These are phyloP conservation scores for Sinosuthora webbiana DNA, from an alignment of 2,113 vertebrate species.

Conservation along the genomic window DNA sequence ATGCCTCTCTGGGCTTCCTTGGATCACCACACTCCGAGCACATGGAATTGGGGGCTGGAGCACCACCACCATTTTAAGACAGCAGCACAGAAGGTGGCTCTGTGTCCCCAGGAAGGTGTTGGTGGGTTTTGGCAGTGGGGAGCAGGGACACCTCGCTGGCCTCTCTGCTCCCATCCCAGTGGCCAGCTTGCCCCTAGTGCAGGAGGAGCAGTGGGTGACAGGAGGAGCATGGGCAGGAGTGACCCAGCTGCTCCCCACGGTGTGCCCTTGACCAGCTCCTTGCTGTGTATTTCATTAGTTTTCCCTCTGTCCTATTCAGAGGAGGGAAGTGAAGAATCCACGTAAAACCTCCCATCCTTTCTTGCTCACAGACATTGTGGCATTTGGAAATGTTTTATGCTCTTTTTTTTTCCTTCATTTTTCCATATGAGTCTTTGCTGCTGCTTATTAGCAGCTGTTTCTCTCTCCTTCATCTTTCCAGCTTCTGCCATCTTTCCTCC, in stretches of 20 bases:
- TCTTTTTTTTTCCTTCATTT: neutral
- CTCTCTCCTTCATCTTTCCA: neutral
- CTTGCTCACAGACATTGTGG: accelerated
- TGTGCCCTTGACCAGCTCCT: neutral
- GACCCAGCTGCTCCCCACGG: neutral
- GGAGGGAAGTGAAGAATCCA: neutral
- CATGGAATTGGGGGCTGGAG: accelerated
- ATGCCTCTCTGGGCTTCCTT: neutral
- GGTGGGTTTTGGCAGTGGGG: neutral
- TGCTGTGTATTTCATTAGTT: neutral
- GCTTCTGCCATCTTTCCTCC: neutral
- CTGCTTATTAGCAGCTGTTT: neutral
- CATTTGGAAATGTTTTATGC: neutral
- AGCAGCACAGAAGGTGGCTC: neutral
- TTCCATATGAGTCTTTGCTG: neutral
- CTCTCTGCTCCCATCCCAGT: neutral
- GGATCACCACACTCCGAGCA: neutral
- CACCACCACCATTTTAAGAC: neutral
- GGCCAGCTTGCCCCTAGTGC: neutral
- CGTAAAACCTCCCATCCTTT: neutral
- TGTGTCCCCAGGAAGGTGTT: neutral
- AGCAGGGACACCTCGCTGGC: neutral
- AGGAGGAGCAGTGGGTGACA: neutral
- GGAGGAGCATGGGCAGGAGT: neutral
- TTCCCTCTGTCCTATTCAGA: neutral